phyloP scores from a whole-genome alignment of 2,888 invertebrate species.

The Pandemis corylana region DNA sequence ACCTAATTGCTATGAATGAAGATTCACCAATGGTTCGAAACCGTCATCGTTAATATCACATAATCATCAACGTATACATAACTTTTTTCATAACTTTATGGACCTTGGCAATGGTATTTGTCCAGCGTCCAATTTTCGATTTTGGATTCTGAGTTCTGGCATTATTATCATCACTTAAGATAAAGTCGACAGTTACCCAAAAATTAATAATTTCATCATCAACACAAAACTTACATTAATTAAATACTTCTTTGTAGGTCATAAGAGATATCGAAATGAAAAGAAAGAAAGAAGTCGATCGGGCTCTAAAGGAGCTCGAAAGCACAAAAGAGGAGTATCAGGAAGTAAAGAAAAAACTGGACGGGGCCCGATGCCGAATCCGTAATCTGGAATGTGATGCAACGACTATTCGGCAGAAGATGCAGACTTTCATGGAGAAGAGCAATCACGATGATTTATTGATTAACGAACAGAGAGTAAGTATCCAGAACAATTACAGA shows the following conservation, averaged over 20 bases:
- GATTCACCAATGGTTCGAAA: no score
- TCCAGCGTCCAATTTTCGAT: no score
- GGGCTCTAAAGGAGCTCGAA: slow-evolving; percentile 85
- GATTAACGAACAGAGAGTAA: slow-evolving; percentile 86
- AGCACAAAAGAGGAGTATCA: slow-evolving; percentile 83
- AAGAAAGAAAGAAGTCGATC: slow-evolving; percentile 85
- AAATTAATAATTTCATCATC: no score
- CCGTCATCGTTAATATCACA: no score
- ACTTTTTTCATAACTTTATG: no score
- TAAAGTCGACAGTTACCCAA: no score
- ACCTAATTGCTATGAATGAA: no score
- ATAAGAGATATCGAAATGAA: slow-evolving; percentile 84
- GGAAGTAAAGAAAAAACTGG: slow-evolving; percentile 86
- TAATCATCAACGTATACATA: no score
- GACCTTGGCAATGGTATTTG: no score
- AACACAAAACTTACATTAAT: background rate
- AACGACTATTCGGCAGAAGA: slow-evolving; percentile 83
- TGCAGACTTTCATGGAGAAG: slow-evolving; percentile 86
- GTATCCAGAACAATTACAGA: slow-evolving; percentile 29
- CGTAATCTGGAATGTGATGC: slow-evolving; percentile 88
- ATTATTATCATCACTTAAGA: no score
- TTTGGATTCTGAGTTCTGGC: no score
- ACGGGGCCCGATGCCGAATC: slow-evolving; percentile 88
- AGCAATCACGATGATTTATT: slow-evolving; percentile 86
- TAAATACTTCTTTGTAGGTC: slow-evolving; percentile 51